A percentile compares a stretch with the other conserved stretches of the same genome.
These are phyloP conservation scores for Pyrrhosoma nymphula DNA, from an alignment of 2,888 invertebrate genomes.

Conservation along the genomic window DNA sequence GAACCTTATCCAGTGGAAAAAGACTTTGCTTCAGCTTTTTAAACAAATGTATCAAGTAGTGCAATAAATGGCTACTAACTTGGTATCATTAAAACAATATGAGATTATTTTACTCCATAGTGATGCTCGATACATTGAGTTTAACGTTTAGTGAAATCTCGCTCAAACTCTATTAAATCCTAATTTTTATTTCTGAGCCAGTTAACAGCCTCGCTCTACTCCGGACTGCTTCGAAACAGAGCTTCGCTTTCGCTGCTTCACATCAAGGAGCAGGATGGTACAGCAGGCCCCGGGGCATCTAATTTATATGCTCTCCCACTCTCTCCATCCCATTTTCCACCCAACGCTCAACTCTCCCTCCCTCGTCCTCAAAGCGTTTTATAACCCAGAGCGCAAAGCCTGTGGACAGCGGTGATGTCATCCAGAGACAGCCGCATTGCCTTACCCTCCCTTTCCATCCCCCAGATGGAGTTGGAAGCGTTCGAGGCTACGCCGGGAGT, in stretches of 20 bases:
- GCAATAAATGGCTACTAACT: too few species aligned
- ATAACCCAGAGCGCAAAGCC: not conserved
- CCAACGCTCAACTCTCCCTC: not conserved
- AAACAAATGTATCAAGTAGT: too few species aligned
- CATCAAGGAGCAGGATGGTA: not conserved
- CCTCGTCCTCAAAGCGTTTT: not conserved
- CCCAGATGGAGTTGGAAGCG: not conserved
- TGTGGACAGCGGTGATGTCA: conserved; percentile 25
- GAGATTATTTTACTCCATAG: too few species aligned
- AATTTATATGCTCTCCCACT: not conserved
- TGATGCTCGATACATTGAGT: too few species aligned
- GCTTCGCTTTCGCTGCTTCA: not conserved
- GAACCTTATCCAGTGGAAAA: too few species aligned
- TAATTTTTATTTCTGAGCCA: too few species aligned
- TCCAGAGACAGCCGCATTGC: not conserved
- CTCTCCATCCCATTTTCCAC: not conserved
- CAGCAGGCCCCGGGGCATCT: not conserved
- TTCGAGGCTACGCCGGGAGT: not conserved
- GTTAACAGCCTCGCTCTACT: not conserved
- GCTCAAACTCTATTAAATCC: too few species aligned
- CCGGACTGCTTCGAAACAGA: not conserved
- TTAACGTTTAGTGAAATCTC: too few species aligned
- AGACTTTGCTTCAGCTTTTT: too few species aligned
- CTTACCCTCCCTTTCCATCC: not conserved
- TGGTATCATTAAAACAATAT: too few species aligned